A percentile compares a stretch with the other conserved stretches of the same genome.
Evolutionary conservation across 2,888 invertebrate species (phyloP).

Genomic region (Aporophyla lueneburgensis): DNA sequence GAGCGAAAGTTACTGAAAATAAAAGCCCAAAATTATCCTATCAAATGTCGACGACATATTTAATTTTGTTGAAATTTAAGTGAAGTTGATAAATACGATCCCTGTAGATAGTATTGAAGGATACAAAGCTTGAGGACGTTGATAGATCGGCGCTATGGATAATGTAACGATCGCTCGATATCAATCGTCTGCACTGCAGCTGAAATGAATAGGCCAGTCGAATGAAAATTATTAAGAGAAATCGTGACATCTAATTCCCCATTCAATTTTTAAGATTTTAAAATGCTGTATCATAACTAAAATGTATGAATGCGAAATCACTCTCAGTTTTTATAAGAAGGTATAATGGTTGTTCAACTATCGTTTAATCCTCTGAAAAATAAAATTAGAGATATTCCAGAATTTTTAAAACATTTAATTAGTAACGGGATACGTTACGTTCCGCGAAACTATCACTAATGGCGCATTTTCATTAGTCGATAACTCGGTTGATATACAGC

Average conservation of each 20-base stretch:
- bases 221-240: constrained; percentile 14
- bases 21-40: constrained; percentile 4
- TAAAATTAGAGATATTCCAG: too few species aligned
- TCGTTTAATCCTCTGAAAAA: too few species aligned
- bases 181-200: constrained; percentile 37
- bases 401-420: too few species aligned
- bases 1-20: background rate
- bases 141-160: constrained; percentile 43
- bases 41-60: constrained; percentile 14
- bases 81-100: constrained; percentile 31
- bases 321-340: too few species aligned
- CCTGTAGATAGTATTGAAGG: constrained; percentile 33
- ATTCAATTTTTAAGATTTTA: background rate
- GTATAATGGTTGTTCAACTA: too few species aligned
- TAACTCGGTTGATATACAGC: too few species aligned
- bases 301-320: background rate
- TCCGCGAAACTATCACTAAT: too few species aligned
- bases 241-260: background rate
- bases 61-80: constrained; percentile 27
- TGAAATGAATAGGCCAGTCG: constrained; percentile 34
- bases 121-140: constrained; percentile 44
- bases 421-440: too few species aligned
- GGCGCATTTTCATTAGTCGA: too few species aligned
- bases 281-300: background rate
- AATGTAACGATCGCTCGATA: constrained; percentile 33